A percentile compares a stretch with the other conserved stretches of the same genome.
Conservation (phyloP, 2,888 invertebrate species). For the Odontomyia ornata region DNA sequence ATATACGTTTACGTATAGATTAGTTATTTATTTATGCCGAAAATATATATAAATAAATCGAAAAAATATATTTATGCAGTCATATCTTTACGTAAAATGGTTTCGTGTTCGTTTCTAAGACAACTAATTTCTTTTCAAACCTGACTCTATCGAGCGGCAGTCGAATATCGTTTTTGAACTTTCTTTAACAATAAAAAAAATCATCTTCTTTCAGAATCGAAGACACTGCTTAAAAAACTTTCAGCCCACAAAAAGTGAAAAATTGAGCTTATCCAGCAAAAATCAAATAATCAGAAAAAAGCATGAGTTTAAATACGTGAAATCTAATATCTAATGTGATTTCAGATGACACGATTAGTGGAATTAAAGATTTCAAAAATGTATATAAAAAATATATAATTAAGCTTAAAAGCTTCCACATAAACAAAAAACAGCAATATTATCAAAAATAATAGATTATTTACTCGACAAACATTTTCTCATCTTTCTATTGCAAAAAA, state of each 20-base stretch:
- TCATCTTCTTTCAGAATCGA: neutral
- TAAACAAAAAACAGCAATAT: neutral
- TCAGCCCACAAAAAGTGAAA: neutral
- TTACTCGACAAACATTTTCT: neutral
- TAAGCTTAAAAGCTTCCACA: slow-evolving; percentile 10
- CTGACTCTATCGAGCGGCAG: slow-evolving; percentile 23
- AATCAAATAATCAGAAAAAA: slow-evolving; percentile 7
- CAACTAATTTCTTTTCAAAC: slow-evolving; percentile 27
- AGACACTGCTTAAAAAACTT: neutral
- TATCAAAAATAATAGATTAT: neutral
- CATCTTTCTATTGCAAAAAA: neutral
- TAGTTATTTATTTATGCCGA: too few species aligned
- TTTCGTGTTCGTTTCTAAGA: slow-evolving; percentile 29
- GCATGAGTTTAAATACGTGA: neutral
- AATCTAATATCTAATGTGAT: neutral
- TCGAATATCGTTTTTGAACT: slow-evolving; percentile 28
- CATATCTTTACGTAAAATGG: slow-evolving; percentile 17
- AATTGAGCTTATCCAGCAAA: neutral
- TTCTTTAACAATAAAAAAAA: neutral
- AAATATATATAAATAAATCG: too few species aligned
- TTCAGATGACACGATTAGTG: neutral
- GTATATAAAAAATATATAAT: neutral
- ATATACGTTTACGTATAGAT: too few species aligned
- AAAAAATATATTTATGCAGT: slow-evolving; percentile 35
- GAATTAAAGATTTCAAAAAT: slow-evolving; percentile 3